A percentile compares a stretch with the other conserved stretches of the same genome.
Evolutionary conservation across 2,797 vertebrate species (phyloP).

Genomic region (Zonotrichia albicollis): DNA sequence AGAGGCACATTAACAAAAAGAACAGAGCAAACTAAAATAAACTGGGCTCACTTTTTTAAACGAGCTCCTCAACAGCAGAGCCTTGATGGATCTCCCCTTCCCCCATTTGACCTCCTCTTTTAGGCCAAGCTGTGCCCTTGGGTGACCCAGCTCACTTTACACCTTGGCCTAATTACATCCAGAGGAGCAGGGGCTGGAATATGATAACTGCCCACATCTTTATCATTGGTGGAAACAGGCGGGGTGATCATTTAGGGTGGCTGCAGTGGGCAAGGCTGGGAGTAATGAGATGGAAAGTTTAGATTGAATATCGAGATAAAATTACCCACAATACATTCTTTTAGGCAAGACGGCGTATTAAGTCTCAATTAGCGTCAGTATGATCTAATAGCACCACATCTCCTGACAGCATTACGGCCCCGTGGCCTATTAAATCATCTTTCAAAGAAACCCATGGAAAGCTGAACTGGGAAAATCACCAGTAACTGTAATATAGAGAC

Average conservation of each 20-base stretch:
- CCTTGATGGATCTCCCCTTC: neutral
- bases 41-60: neutral
- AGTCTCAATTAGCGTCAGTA: constrained; percentile 38
- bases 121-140: neutral
- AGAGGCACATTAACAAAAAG: neutral
- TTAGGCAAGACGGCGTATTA: constrained; percentile 19
- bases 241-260: neutral
- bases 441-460: neutral
- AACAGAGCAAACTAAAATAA: neutral
- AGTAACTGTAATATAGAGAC: neutral
- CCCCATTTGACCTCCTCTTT: neutral
- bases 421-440: neutral
- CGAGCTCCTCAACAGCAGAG: neutral
- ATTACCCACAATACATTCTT: constrained; percentile 37
- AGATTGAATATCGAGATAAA: constrained; percentile 41
- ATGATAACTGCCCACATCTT: neutral
- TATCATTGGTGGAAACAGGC: neutral
- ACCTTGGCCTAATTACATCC: constrained; percentile 16
- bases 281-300: constrained; percentile 52
- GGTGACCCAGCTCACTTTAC: constrained; percentile 6
- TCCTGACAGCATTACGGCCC: neutral
- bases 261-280: neutral
- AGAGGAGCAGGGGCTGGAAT: neutral
- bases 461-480: neutral
- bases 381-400: neutral